Percentiles rank a stretch among this genome's conserved stretches.
These are phyloP conservation scores for Rhamnusium bicolor DNA, from an alignment of 2,888 invertebrate species.

Conservation along the genomic window DNA sequence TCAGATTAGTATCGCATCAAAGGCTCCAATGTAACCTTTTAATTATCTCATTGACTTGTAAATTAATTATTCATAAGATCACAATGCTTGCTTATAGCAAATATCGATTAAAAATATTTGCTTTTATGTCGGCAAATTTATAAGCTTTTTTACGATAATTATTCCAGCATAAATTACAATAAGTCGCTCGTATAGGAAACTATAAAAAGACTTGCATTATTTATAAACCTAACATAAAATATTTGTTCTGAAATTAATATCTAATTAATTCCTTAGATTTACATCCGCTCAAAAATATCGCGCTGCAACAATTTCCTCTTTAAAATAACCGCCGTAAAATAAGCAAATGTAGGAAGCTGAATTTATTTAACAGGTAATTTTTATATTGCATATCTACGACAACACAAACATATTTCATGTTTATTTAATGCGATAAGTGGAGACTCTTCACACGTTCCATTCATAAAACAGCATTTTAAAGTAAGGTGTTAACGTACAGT, in stretches of 20 bases:
- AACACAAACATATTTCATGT: slow-evolving; percentile 33
- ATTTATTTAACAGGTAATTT: slow-evolving; percentile 25
- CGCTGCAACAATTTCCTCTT: neutral
- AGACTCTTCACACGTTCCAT: slow-evolving; percentile 31
- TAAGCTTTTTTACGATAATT: neutral
- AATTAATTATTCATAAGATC: no score
- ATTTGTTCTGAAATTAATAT: slow-evolving; percentile 2
- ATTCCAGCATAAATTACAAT: neutral
- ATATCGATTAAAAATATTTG: neutral
- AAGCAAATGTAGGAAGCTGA: neutral
- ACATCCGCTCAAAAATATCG: slow-evolving; percentile 18
- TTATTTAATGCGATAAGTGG: slow-evolving; percentile 29
- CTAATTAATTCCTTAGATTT: neutral
- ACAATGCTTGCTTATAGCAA: neutral
- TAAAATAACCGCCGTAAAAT: neutral
- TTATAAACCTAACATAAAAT: slow-evolving; percentile 4
- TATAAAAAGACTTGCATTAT: neutral
- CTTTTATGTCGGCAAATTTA: neutral
- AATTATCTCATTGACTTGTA: no score
- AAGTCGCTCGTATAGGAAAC: slow-evolving; percentile 1
- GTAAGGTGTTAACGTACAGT: slow-evolving; percentile 33
- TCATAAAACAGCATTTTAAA: slow-evolving; percentile 30
- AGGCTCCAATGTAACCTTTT: no score
- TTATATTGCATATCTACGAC: slow-evolving; percentile 25
- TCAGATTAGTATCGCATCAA: no score